Conservation (phyloP, 2,113 vertebrate species). For the Anhinga rufa region DNA sequence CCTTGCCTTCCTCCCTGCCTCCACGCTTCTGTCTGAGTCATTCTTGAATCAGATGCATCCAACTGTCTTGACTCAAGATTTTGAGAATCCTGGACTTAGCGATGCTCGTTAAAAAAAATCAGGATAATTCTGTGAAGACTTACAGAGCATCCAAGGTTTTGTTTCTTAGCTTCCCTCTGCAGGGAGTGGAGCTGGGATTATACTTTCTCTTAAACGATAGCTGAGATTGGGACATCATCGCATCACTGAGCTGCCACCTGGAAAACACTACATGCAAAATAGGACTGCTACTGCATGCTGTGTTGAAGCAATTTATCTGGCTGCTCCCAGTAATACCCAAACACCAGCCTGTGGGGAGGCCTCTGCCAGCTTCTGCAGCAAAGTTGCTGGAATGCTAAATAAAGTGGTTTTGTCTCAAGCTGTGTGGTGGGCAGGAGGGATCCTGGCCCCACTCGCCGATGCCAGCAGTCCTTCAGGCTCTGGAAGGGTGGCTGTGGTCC, state of each 20-base stretch:
- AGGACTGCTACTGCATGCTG: background rate
- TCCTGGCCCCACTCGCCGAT: background rate
- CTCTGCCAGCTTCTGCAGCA: background rate
- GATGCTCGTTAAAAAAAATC: background rate
- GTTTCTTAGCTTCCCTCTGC: background rate
- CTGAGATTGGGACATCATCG: background rate
- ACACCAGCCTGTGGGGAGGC: background rate
- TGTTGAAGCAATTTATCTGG: background rate
- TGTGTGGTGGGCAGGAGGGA: background rate
- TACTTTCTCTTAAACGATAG: background rate
- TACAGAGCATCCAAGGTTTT: background rate
- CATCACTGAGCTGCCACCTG: background rate
- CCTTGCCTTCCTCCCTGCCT: background rate
- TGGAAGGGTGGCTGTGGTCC: background rate
- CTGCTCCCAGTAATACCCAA: background rate
- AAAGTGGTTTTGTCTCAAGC: background rate
- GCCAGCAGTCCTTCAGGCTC: background rate
- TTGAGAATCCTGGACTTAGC: background rate
- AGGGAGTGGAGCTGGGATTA: background rate
- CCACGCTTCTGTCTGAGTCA: background rate
- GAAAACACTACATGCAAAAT: background rate
- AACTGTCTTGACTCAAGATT: slow-evolving; percentile 9
- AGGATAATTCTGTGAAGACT: background rate
- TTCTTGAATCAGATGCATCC: background rate
- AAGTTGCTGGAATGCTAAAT: background rate